These are phyloP conservation scores for Labroides dimidiatus DNA, from an alignment of 2,797 vertebrate species.

Conservation along the genomic window DNA sequence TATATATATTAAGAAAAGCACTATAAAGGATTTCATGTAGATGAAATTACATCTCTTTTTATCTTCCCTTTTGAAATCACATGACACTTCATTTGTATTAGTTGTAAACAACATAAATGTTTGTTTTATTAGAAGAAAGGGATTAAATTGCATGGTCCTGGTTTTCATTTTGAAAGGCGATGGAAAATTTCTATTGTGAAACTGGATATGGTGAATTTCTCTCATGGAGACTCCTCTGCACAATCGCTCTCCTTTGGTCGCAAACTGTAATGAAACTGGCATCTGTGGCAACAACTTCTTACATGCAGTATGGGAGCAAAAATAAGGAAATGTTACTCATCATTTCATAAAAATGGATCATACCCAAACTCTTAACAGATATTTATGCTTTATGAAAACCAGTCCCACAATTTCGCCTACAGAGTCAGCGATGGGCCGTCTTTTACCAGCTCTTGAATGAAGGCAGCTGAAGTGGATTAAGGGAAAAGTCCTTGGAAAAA, in stretches of 20 bases:
- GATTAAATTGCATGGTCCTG: slow-evolving; percentile 41
- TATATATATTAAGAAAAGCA: slow-evolving; percentile 36
- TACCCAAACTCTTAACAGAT: slow-evolving; percentile 83
- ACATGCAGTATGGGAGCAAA: slow-evolving; percentile 57
- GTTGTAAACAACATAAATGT: slow-evolving; percentile 45
- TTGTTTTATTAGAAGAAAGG: slow-evolving; percentile 40
- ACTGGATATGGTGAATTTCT: slow-evolving; percentile 42
- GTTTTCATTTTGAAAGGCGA: slow-evolving; percentile 54
- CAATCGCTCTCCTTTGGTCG: slow-evolving; percentile 32
- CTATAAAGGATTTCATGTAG: slow-evolving; percentile 23
- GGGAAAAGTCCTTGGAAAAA: slow-evolving; percentile 84
- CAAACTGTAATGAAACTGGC: slow-evolving; percentile 51
- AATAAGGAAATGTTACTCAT: slow-evolving; percentile 85
- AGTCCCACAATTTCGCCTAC: slow-evolving; percentile 75
- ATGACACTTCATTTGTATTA: slow-evolving; percentile 38
- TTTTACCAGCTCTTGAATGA: slow-evolving; percentile 82
- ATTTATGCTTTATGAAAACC: slow-evolving; percentile 86
- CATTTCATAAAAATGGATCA: slow-evolving; percentile 81
- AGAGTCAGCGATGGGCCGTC: slow-evolving; percentile 75
- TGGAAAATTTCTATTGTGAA: slow-evolving; percentile 61
- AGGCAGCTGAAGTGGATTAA: slow-evolving; percentile 87
- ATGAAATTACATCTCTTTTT: slow-evolving; percentile 33
- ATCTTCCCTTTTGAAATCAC: slow-evolving; percentile 30
- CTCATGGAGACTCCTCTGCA: slow-evolving; percentile 24
- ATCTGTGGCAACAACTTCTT: slow-evolving; percentile 63